Percentiles rank a stretch among this genome's conserved stretches.
Evolutionary conservation across 2,797 vertebrate species (phyloP).

Genomic region (Phoeniculus purpureus): DNA sequence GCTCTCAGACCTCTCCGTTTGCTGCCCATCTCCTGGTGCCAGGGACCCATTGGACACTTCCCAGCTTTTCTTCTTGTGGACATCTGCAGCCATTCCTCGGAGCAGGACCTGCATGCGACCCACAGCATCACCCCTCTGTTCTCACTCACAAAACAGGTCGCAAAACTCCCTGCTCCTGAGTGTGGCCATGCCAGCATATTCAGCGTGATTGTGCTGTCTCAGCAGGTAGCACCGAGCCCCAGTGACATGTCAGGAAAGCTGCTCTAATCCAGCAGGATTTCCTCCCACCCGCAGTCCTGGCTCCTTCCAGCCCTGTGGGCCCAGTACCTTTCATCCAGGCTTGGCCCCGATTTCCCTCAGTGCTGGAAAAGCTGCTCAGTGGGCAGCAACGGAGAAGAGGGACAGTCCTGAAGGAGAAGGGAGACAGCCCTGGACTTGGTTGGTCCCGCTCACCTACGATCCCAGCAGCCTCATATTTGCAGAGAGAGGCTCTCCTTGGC

Average conservation of each 20-base stretch:
- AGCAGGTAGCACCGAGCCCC: neutral
- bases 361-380: neutral
- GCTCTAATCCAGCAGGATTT: constrained; percentile 47
- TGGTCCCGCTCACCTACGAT: rapidly evolving
- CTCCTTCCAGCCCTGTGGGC: neutral
- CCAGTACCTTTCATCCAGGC: neutral
- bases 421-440: rapidly evolving
- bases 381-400: neutral
- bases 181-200: rapidly evolving
- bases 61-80: constrained; percentile 79
- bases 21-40: constrained; percentile 80
- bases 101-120: constrained; percentile 50
- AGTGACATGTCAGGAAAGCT: constrained; percentile 19
- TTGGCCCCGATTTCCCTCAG: neutral
- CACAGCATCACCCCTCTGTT: neutral
- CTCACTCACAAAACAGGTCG: neutral
- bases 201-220: neutral
- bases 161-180: rapidly evolving
- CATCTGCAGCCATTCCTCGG: constrained; percentile 84
- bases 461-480: neutral
- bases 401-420: rapidly evolving
- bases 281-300: neutral
- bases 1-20: constrained; percentile 86
- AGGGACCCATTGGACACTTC: constrained; percentile 80
- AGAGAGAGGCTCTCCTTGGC: neutral